Evolutionary conservation across 2,113 vertebrate genomes (phyloP).

Genomic region (Donacobius atricapilla): DNA sequence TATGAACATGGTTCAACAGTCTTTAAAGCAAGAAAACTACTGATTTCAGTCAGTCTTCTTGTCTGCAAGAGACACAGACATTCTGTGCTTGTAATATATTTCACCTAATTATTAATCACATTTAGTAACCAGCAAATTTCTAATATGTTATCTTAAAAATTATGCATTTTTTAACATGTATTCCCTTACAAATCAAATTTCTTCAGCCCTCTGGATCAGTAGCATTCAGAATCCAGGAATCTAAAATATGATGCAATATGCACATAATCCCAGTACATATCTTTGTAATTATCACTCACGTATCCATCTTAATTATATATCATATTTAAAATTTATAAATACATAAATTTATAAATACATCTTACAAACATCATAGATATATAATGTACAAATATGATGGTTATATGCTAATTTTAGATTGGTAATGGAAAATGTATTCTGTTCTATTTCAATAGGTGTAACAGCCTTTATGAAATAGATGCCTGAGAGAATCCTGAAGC

Average conservation of each 20-base stretch:
- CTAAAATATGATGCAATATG: conserved; percentile 9
- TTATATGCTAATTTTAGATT: not conserved
- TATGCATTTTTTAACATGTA: not conserved
- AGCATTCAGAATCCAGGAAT: conserved; percentile 6
- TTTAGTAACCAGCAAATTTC: not conserved
- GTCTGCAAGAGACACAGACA: not conserved
- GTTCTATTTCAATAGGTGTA: not conserved
- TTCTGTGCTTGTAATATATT: not conserved
- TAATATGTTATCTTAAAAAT: not conserved
- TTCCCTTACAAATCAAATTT: not conserved
- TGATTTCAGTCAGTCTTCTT: not conserved
- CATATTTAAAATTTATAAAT: not conserved
- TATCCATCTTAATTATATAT: not conserved
- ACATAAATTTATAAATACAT: not conserved
- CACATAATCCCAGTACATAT: not conserved
- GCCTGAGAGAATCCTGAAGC: not conserved
- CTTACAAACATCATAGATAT: not conserved
- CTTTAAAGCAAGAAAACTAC: not conserved
- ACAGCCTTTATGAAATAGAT: not conserved
- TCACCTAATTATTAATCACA: not conserved
- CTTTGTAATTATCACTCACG: not conserved
- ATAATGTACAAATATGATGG: not conserved
- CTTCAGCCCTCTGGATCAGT: not conserved
- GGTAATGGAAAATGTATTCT: not conserved
- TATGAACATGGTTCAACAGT: not conserved